Evolutionary conservation across 2,113 vertebrate genomes (phyloP), one percentile per base, ranked within the genome.

Genomic region (Chiloscyllium plagiosum): DNA sequence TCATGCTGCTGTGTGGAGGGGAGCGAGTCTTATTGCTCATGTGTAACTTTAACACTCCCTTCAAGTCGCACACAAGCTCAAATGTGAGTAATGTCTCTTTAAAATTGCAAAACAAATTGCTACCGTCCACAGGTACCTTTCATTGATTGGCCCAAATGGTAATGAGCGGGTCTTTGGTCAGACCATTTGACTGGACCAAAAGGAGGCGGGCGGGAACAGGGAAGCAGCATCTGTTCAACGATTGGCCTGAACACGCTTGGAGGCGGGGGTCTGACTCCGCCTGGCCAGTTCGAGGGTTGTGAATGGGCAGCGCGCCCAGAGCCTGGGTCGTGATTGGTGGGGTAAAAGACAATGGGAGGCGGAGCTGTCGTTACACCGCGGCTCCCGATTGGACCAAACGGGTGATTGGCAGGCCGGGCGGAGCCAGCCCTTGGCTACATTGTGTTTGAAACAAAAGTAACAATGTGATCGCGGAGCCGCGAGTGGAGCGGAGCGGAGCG

Each of bases 361-460:
- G 68, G 93, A 33, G 66, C 4, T 47, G 3, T 5, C 24, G 20
- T 6, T 22, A 42, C 42, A 7, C 1, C 20, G 66, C 24, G 93
- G 37, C 42, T 37, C 50, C 37, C 10, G 93, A 50, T 70, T 95
- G 93, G 92, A 3, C 0, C 3, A 4, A 2, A 42, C 19, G 15
- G 93, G 8, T 29, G 93, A 95, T 95, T 95, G 93, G 50, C 93
- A 95, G 42, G 68, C 3, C 6, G 65, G 92, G 7, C 65, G 13
- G 42, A 72, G 68, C 37, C 26, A n/a, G 19, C 22, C 89, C 93
- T 72, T 72, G 2, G 93, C 93, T 95, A 95, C 93, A 72, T 95
- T 95, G 93, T 95, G 93, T 50, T 70, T 70, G 47, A 24, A 29
- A 72, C 65, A 90, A 95, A 95, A 95, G 93, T 95, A 95, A 69